Percentiles rank a stretch among this genome's conserved stretches.
Evolutionary conservation across 2,113 vertebrate species (phyloP).

Genomic region (Centropristis striata): DNA sequence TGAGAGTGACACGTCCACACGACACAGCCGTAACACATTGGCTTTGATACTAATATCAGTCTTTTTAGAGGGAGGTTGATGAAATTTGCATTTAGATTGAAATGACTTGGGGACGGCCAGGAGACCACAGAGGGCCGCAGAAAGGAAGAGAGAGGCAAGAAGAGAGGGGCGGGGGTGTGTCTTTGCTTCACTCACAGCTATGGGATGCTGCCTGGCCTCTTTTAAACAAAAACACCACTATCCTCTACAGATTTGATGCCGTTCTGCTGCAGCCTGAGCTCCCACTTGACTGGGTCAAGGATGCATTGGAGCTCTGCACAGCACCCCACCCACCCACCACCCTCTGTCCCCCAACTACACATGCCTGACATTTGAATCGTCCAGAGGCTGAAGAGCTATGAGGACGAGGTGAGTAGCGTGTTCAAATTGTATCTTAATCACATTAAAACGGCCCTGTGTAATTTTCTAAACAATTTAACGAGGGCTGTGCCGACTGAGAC

Average conservation of each 20-base stretch:
- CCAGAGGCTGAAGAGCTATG: constrained; percentile 27
- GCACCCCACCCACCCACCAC: background rate
- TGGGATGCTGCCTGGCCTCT: constrained; percentile 33
- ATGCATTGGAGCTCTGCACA: constrained; percentile 10
- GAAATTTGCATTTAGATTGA: constrained; percentile 87
- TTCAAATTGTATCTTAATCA: constrained; percentile 71
- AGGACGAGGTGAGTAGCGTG: constrained; percentile 42
- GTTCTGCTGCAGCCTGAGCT: constrained; percentile 12
- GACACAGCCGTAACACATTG: constrained; percentile 66
- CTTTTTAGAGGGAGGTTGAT: constrained; percentile 82
- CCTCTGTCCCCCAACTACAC: constrained; percentile 30
- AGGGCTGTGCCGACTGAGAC: constrained; percentile 49
- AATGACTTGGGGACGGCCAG: constrained; percentile 79
- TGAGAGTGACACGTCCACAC: constrained; percentile 67
- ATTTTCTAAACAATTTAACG: constrained; percentile 73
- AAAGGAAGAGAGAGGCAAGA: constrained; percentile 50
- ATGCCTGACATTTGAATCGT: constrained; percentile 52
- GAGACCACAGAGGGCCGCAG: constrained; percentile 72
- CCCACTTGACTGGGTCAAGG: constrained; percentile 32
- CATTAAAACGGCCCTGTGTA: constrained; percentile 63
- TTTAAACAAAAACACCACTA: constrained; percentile 28
- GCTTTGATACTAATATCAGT: constrained; percentile 84
- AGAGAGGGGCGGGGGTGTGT: constrained; percentile 14
- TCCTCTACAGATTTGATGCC: background rate
- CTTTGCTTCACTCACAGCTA: constrained; percentile 39